Conservation (phyloP, 1,140 invertebrate species). For the Zaprionus africanus region DNA sequence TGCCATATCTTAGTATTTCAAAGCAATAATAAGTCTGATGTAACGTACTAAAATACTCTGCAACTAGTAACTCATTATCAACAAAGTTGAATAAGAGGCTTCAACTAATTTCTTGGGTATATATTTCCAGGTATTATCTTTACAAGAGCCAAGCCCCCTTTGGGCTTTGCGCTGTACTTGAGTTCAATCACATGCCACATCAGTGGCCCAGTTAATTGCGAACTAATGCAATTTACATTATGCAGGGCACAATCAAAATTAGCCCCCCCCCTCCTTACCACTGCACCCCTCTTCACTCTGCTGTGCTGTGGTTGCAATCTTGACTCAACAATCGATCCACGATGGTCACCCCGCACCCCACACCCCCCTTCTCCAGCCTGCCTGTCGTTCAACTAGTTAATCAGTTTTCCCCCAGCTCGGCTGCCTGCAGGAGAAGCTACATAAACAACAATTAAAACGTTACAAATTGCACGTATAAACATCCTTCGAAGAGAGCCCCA, state of each 20-base stretch:
- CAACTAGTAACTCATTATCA: no score
- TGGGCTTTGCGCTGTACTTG: not conserved
- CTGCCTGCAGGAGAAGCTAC: constrained; percentile 24
- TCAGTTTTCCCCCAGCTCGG: constrained; percentile 12
- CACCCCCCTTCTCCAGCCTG: not conserved
- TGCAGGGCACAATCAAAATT: constrained; percentile 64
- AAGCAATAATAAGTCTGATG: no score
- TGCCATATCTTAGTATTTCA: no score
- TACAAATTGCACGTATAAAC: constrained; percentile 71
- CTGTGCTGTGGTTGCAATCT: constrained; percentile 51
- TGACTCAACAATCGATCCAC: constrained; percentile 5
- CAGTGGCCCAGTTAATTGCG: constrained; percentile 71
- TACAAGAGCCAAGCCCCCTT: not conserved
- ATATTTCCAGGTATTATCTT: not conserved
- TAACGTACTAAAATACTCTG: no score
- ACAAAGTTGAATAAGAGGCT: no score
- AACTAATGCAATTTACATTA: constrained; percentile 58
- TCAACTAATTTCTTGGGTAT: no score
- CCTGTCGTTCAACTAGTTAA: constrained; percentile 23
- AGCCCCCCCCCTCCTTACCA: not conserved
- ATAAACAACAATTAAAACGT: constrained; percentile 81
- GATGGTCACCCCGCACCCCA: not conserved
- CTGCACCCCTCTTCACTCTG: not conserved
- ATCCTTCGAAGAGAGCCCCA: constrained; percentile 41
- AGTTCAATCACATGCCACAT: constrained; percentile 9